A percentile compares a stretch with the other conserved stretches of the same genome.
phyloP scores from a whole-genome alignment of 30 jellyfish, hydroid and myxozoan species.

The Clytia hemisphaerica region DNA sequence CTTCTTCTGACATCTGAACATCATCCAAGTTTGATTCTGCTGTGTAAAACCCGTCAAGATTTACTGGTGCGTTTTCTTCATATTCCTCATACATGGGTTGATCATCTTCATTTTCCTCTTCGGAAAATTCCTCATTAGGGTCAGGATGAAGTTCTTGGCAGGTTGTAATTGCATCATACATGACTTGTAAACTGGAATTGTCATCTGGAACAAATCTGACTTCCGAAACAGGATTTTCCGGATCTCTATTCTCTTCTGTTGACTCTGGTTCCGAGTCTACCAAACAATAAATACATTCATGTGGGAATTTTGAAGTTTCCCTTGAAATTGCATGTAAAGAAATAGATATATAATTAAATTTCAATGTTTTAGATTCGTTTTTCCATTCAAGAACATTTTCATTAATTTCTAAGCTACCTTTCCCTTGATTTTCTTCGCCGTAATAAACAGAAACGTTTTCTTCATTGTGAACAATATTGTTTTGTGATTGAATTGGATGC shows the following conservation, averaged over 20 bases:
- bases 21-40: no score
- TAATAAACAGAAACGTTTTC: no score
- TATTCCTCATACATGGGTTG: no score
- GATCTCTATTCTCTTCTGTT: conserved; percentile 54
- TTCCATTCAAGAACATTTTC: no score
- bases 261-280: conserved; percentile 43
- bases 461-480: no score
- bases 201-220: conserved; percentile 76
- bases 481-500: no score
- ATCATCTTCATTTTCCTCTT: conserved; percentile 27
- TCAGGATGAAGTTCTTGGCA: conserved; percentile 52
- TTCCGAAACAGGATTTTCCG: conserved; percentile 55
- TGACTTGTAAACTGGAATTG: conserved; percentile 18
- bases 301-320: conserved; percentile 58
- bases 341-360: conserved; percentile 56
- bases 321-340: conserved; percentile 71
- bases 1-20: no score
- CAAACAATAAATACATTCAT: conserved; percentile 63
- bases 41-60: no score
- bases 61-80: no score
- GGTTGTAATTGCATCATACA: conserved; percentile 35
- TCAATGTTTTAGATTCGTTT: conserved; percentile 28
- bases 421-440: no score
- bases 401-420: no score
- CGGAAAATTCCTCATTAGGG: conserved; percentile 27